These are phyloP conservation scores for Polypedilum pembai DNA, from an alignment of 1,140 invertebrate species.

Conservation along the genomic window DNA sequence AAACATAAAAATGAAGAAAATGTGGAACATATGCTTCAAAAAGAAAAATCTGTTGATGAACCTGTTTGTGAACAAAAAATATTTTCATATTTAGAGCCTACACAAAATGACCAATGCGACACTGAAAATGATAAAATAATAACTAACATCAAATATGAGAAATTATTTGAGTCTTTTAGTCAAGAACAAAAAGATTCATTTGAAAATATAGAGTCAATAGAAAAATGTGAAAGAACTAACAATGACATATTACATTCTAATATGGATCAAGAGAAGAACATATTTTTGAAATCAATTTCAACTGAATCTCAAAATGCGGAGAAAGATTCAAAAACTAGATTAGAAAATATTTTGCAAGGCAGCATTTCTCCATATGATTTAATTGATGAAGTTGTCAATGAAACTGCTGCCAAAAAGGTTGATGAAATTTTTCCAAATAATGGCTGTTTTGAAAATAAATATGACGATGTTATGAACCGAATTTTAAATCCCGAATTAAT, in stretches of 20 bases:
- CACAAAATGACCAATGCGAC: too few relatives aligned
- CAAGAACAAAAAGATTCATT: background rate
- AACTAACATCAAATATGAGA: background rate
- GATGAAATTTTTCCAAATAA: background rate
- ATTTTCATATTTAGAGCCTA: too few relatives aligned
- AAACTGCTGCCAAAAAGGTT: background rate
- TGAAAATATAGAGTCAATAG: background rate
- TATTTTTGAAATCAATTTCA: background rate
- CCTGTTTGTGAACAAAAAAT: too few relatives aligned
- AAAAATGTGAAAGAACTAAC: background rate
- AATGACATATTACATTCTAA: background rate
- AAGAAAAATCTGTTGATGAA: too few relatives aligned
- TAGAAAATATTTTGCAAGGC: background rate
- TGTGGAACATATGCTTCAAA: too few relatives aligned
- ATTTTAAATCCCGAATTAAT: conserved; percentile 23
- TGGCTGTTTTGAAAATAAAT: background rate
- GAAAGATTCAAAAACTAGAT: background rate
- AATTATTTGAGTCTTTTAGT: background rate
- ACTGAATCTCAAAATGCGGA: background rate
- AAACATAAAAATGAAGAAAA: too few relatives aligned
- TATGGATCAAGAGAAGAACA: background rate
- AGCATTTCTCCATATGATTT: background rate
- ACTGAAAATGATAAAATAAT: background rate
- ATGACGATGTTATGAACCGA: background rate
- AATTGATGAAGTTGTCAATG: conserved; percentile 5